These are phyloP conservation scores for Drepana arcuata DNA, from an alignment of 1,140 invertebrate genomes.

Conservation along the genomic window DNA sequence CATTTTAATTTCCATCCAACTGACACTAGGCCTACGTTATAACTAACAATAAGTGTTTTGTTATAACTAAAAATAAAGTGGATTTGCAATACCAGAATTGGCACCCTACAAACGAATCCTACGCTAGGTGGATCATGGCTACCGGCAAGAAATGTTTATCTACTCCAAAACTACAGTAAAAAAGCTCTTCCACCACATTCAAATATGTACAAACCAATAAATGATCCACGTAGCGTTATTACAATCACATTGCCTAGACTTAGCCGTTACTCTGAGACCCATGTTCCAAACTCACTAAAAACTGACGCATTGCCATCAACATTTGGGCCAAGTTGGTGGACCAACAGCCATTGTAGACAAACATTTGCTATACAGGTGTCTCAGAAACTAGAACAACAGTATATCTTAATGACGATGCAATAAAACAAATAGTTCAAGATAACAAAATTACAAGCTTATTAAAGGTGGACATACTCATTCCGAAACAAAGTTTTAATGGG, in stretches of 20 bases:
- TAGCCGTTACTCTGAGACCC: slow-evolving; percentile 50
- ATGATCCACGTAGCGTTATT: slow-evolving; percentile 17
- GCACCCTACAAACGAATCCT: slow-evolving; percentile 11
- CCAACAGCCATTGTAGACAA: slow-evolving; percentile 4
- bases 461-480: too few species aligned
- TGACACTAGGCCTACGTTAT: slow-evolving; percentile 19
- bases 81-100: slow-evolving; percentile 22
- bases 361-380: not conserved
- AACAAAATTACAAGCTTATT: not conserved
- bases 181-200: not conserved
- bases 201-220: slow-evolving; percentile 3
- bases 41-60: slow-evolving; percentile 12
- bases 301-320: slow-evolving; percentile 7
- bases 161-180: too few species aligned
- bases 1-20: slow-evolving; percentile 41
- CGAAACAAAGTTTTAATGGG: too few species aligned
- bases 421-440: slow-evolving; percentile 1
- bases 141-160: not conserved
- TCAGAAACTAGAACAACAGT: not conserved
- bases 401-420: not conserved
- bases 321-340: slow-evolving; percentile 1
- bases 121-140: not conserved
- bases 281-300: slow-evolving; percentile 28
- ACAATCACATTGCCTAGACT: slow-evolving; percentile 41
- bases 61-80: slow-evolving; percentile 12